phyloP scores from a whole-genome alignment of 2,797 vertebrate genomes.

The Chanos chanos region DNA sequence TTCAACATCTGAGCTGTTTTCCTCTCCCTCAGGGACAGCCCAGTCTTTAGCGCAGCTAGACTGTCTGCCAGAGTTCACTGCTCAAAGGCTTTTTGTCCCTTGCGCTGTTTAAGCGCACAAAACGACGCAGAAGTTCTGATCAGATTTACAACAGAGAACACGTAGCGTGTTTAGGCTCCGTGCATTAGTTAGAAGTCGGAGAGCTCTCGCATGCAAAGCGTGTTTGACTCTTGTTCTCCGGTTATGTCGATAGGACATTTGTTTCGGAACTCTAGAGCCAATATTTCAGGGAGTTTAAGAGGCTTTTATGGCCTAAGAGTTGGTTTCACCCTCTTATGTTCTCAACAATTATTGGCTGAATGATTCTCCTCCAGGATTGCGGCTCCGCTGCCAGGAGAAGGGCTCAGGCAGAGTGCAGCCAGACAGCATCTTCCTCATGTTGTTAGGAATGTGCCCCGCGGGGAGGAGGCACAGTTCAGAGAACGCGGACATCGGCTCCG shows the following conservation, averaged over 20 bases:
- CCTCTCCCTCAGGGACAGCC: not conserved
- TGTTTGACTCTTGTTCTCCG: no score
- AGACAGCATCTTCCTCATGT: conserved; percentile 25
- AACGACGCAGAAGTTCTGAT: no score
- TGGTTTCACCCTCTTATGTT: conserved; percentile 22
- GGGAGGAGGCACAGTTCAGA: conserved; percentile 6
- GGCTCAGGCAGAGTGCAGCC: conserved; percentile 40
- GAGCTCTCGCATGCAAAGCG: no score
- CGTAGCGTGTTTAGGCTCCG: no score
- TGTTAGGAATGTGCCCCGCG: not conserved
- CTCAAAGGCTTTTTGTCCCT: not conserved
- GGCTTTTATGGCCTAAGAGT: conserved; percentile 6
- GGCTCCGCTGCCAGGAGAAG: conserved; percentile 26
- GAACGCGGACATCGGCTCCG: not conserved
- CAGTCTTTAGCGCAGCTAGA: not conserved
- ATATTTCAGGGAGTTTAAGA: conserved; percentile 23
- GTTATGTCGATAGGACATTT: no score
- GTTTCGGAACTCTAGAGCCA: not conserved
- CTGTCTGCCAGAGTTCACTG: not conserved
- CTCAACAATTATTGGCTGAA: conserved; percentile 26
- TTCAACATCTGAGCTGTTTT: not conserved
- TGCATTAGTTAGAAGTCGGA: no score
- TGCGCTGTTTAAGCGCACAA: not conserved
- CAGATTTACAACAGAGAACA: no score
- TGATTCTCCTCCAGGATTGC: conserved; percentile 11